These are phyloP conservation scores for Sorex maritimensis DNA, from an alignment of 2,797 vertebrate species.

Conservation along the genomic window DNA sequence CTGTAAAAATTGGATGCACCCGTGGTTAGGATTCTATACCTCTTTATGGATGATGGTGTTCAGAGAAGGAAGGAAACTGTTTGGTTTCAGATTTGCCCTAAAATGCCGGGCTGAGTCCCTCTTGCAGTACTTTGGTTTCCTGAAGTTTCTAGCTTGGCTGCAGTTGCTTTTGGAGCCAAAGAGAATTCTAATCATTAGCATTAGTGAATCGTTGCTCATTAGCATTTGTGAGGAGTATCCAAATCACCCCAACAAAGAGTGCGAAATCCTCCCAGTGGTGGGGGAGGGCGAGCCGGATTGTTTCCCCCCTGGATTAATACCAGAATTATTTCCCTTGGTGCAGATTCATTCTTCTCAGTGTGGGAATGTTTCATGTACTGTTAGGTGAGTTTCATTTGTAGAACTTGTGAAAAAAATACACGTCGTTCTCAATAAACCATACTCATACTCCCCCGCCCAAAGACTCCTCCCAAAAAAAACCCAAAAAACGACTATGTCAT, in stretches of 20 bases:
- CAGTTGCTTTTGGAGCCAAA: conserved; percentile 64
- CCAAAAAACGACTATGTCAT: conserved; percentile 59
- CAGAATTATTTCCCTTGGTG: conserved; percentile 70
- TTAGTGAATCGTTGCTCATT: conserved; percentile 76
- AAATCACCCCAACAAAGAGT: conserved; percentile 76
- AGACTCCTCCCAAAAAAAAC: too few species aligned
- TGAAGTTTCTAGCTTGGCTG: conserved; percentile 56
- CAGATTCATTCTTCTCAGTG: conserved; percentile 68
- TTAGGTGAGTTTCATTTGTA: conserved; percentile 64
- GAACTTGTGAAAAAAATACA: not conserved
- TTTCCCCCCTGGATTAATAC: conserved; percentile 74
- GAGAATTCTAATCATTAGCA: conserved; percentile 74
- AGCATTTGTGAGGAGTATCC: conserved; percentile 72
- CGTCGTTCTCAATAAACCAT: conserved; percentile 20
- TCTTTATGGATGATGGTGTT: conserved; percentile 32
- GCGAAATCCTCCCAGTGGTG: conserved; percentile 25
- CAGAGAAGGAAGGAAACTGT: conserved; percentile 66
- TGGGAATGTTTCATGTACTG: conserved; percentile 71
- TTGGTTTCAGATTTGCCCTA: conserved; percentile 45
- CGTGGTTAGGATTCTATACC: not conserved
- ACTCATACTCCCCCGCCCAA: not conserved
- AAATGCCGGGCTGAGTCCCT: not conserved
- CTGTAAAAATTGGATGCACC: conserved; percentile 29
- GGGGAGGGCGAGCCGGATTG: not conserved
- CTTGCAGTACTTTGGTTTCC: conserved; percentile 60